A percentile compares a stretch with the other conserved stretches of the same genome.
phyloP scores from a whole-genome alignment of 2,113 vertebrate genomes.

The Nettapus auritus region DNA sequence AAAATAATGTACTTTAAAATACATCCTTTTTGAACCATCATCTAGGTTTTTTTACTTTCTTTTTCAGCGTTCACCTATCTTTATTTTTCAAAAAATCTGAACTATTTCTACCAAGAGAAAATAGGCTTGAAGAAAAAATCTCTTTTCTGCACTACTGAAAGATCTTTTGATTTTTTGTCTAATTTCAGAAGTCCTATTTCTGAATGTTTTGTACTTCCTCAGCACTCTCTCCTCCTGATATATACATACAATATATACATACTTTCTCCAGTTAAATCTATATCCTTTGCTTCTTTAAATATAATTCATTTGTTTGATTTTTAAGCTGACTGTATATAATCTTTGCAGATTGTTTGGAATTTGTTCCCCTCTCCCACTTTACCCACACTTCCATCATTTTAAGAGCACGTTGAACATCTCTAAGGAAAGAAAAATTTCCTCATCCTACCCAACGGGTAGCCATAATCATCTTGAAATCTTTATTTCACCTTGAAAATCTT shows the following conservation, averaged over 20 bases:
- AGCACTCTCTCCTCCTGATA: background rate
- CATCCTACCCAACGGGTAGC: background rate
- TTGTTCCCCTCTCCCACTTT: background rate
- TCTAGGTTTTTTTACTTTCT: background rate
- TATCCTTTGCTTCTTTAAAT: background rate
- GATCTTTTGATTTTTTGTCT: background rate
- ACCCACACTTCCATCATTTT: background rate
- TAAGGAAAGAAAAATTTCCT: background rate
- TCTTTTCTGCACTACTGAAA: background rate
- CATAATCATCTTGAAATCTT: background rate
- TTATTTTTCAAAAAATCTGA: background rate
- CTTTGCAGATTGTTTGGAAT: background rate
- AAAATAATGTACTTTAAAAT: background rate
- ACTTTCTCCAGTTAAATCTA: background rate
- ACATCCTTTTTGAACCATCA: background rate
- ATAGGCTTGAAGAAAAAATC: accelerated
- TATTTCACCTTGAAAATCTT: too few relatives aligned
- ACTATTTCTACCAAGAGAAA: background rate
- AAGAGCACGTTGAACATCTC: background rate
- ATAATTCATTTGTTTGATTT: background rate
- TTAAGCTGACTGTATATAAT: background rate
- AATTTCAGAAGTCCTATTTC: background rate
- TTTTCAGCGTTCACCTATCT: background rate
- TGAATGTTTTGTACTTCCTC: background rate
- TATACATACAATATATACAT: background rate